Evolutionary conservation across 2,113 vertebrate genomes (phyloP), one percentile per base, ranked within the genome.

Genomic region (Gorilla gorilla): DNA sequence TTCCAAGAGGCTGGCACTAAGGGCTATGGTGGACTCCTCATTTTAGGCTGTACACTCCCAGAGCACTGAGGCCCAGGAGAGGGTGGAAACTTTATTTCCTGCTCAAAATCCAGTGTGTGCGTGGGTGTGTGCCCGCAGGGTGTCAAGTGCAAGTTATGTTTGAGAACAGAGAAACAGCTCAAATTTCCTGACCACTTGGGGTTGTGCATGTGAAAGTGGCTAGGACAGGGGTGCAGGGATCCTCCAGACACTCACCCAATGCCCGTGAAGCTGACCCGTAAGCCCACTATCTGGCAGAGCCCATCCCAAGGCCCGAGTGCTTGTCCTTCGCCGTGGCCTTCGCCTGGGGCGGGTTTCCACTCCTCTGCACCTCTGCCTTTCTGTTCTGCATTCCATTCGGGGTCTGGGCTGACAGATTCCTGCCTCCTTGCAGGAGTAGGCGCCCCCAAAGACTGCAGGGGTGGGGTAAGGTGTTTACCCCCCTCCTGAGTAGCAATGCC

Each of bases 321-420:
- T 59, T 6, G 27, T 73, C 92, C 68, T 32, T 6, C 61, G 30
- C 27, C 12, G 17, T 1, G 20, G 73, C 82, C 89, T 98, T 98
- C 96, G 94, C 94, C 66, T 16, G 3, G 97, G 70, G 88, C 98
- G 90, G 97, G 96, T 95, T 96, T 96, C 85, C 75, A 32, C 23
- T 64, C 75, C 94, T 96, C 38, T 20, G 30, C n/a, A 88, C 72
- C 40, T 90, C 52, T 43, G 95, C 87, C 57, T 32, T 87, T 83
- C 78, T 1, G 16, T 91, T 80, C 61, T 0, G 13, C 64, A 32
- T 45, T 89, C 84, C 76, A 68, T 5, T 3, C 5, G 0, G 66
- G 35, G 50, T 52, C 43, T 85, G 55, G 5, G 57, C 13, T 57
- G 70, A 52, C 68, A 78, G 18, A 68, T 66, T 90, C 66, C 70